These are phyloP conservation scores for Autographa pulchrina DNA, from an alignment of 2,888 invertebrate genomes.

Conservation along the genomic window DNA sequence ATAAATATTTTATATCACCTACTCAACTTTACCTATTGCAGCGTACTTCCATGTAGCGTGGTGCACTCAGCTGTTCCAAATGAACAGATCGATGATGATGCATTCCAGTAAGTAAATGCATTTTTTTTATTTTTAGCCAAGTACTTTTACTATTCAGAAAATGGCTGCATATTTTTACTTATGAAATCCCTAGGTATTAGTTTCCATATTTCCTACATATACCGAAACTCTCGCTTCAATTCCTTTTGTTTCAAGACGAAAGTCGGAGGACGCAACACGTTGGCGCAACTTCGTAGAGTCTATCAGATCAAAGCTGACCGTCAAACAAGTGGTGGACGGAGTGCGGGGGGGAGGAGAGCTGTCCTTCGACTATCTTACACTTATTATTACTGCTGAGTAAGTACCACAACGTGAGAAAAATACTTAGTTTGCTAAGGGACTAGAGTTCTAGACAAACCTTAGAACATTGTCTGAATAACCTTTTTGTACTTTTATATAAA, in stretches of 20 bases:
- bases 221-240: not conserved
- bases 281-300: slow-evolving; percentile 94
- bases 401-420: slow-evolving; percentile 55
- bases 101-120: slow-evolving; percentile 75
- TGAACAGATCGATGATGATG: slow-evolving; percentile 74
- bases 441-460: too few relatives aligned
- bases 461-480: too few relatives aligned
- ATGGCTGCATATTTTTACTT: too few relatives aligned
- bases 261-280: slow-evolving; percentile 89
- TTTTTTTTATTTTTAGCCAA: too few relatives aligned
- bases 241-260: slow-evolving; percentile 63
- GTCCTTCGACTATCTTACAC: slow-evolving; percentile 94
- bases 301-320: slow-evolving; percentile 94
- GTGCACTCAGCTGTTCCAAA: slow-evolving; percentile 83
- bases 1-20: too few relatives aligned
- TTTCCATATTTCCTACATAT: not conserved
- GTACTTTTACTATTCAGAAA: too few relatives aligned
- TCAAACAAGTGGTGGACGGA: slow-evolving; percentile 95
- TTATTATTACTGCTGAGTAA: slow-evolving; percentile 95
- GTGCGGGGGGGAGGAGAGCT: slow-evolving; percentile 93
- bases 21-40: slow-evolving; percentile 62
- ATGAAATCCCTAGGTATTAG: too few relatives aligned
- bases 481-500: too few relatives aligned
- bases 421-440: not conserved
- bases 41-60: slow-evolving; percentile 91